phyloP scores from a whole-genome alignment of 2,797 vertebrate genomes.

The Danio aesculapii region DNA sequence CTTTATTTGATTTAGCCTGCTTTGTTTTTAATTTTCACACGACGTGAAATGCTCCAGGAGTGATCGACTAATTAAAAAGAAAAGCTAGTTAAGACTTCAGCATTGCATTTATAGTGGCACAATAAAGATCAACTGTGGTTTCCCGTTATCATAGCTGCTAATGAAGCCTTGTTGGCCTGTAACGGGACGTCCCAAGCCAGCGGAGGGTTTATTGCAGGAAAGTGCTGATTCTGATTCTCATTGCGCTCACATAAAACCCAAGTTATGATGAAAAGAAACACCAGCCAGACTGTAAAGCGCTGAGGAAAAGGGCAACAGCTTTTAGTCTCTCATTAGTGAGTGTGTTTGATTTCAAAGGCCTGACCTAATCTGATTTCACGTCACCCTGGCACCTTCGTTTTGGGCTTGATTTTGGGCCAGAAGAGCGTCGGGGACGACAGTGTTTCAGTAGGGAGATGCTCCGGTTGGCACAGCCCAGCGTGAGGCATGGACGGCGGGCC shows the following conservation, averaged over 20 bases:
- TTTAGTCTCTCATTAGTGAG: conserved; percentile 52
- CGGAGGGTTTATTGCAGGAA: conserved; percentile 63
- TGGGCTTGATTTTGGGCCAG: conserved; percentile 30
- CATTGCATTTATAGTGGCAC: conserved; percentile 53
- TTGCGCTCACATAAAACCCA: conserved; percentile 64
- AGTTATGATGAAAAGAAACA: conserved; percentile 56
- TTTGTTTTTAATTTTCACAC: no score
- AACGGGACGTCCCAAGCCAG: conserved; percentile 64
- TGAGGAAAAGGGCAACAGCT: conserved; percentile 25
- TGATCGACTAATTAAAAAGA: conserved; percentile 52
- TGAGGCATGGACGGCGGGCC: conserved; percentile 17
- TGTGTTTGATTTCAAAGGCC: conserved; percentile 54
- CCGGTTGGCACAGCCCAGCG: conserved; percentile 36
- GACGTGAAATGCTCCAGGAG: no score
- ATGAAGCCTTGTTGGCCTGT: conserved; percentile 66
- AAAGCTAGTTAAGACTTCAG: conserved; percentile 64
- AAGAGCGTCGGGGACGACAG: not conserved
- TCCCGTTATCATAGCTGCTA: conserved; percentile 64
- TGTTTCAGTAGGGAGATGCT: conserved; percentile 14
- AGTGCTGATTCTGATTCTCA: conserved; percentile 60
- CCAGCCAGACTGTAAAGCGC: conserved; percentile 54
- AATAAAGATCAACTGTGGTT: conserved; percentile 66
- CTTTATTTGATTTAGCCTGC: no score
- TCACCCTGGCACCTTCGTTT: conserved; percentile 3
- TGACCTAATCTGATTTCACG: conserved; percentile 7